phyloP scores from a whole-genome alignment of 1,140 invertebrate genomes.

The Drosophila nigromelanica region DNA sequence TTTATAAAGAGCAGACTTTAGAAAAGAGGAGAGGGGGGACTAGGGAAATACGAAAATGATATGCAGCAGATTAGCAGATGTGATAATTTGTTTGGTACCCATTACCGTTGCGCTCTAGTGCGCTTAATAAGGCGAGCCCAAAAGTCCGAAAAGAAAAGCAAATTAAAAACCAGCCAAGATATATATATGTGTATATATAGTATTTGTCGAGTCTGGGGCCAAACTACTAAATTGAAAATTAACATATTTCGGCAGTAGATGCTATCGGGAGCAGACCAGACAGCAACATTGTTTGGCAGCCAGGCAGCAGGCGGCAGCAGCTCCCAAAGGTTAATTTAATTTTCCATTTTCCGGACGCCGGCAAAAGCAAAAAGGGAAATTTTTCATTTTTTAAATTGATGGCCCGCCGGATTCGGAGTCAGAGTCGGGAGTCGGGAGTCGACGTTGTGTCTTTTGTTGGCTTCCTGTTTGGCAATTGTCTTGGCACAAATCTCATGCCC shows the following conservation, averaged over 20 bases:
- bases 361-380: conserved; percentile 67
- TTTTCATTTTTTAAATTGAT: conserved; percentile 82
- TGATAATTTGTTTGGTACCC: conserved; percentile 66
- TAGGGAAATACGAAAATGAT: conserved; percentile 58
- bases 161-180: conserved; percentile 42
- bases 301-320: conserved; percentile 22
- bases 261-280: conserved; percentile 57
- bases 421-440: conserved; percentile 20
- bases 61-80: conserved; percentile 78
- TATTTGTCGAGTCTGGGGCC: conserved; percentile 44
- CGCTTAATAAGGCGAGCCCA: conserved; percentile 54
- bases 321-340: conserved; percentile 81
- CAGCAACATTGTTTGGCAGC: conserved; percentile 62
- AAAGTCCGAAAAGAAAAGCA: conserved; percentile 49
- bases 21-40: neutral
- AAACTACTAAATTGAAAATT: conserved; percentile 82
- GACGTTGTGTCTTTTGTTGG: conserved; percentile 38
- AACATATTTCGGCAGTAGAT: conserved; percentile 82
- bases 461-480: conserved; percentile 81
- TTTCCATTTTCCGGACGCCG: conserved; percentile 71
- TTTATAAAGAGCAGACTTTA: neutral
- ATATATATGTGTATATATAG: conserved; percentile 44
- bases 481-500: conserved; percentile 81
- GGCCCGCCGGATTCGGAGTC: conserved; percentile 61
- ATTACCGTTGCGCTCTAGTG: conserved; percentile 64